Conservation (phyloP, 2,888 invertebrate genomes). For the Drosophila imparisetae region DNA sequence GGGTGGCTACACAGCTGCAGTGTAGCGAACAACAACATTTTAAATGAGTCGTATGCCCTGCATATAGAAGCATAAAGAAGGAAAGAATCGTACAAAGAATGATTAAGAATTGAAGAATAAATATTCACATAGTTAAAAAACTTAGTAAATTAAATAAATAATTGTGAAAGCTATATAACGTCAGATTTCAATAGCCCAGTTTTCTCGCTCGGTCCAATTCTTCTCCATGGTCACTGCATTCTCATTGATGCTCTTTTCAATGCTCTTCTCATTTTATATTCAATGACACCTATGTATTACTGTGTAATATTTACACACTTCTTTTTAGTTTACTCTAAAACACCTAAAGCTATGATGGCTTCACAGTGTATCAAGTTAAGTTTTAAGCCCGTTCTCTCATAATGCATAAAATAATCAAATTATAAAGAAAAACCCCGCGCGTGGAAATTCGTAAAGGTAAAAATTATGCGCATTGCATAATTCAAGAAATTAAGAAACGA, state of each 20-base stretch:
- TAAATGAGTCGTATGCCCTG: conserved; percentile 23
- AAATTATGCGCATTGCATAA: conserved; percentile 68
- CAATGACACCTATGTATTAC: neutral
- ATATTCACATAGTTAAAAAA: neutral
- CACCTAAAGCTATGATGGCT: neutral
- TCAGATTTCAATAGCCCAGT: neutral
- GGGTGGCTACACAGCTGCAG: conserved; percentile 61
- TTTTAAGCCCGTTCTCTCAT: too few relatives aligned
- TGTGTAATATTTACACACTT: neutral
- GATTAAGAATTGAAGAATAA: neutral
- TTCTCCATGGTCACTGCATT: conserved; percentile 1
- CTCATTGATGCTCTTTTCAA: neutral
- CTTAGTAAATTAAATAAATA: neutral
- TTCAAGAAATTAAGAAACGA: conserved; percentile 51
- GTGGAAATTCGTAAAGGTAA: conserved; percentile 31
- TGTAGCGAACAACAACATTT: conserved; percentile 14
- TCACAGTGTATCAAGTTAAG: neutral
- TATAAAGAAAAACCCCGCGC: conserved; percentile 29
- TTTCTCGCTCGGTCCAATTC: conserved; percentile 11
- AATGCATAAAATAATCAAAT: conserved; percentile 32
- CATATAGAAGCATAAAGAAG: neutral
- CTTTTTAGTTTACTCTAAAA: too few relatives aligned
- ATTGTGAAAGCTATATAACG: conserved; percentile 3
- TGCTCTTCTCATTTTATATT: neutral
- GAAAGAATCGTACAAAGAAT: neutral